Percentiles rank a stretch among this genome's conserved stretches.
Conservation (phyloP, 2,797 vertebrate genomes). For the Epinephelus awoara region DNA sequence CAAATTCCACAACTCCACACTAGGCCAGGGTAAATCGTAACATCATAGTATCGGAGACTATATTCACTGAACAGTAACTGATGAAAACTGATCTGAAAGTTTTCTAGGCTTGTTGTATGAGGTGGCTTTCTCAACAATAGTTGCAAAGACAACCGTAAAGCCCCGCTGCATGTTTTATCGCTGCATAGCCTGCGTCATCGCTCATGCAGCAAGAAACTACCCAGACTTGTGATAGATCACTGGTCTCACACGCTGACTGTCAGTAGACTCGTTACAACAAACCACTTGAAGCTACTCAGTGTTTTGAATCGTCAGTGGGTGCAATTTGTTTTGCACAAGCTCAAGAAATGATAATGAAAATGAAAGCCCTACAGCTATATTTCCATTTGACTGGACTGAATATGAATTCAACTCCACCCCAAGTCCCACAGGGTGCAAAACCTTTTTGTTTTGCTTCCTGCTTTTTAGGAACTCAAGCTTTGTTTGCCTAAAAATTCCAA, state of each 20-base stretch:
- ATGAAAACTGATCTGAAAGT: neutral
- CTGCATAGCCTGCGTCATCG: slow-evolving; percentile 9
- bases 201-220: neutral
- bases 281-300: slow-evolving; percentile 19
- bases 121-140: neutral
- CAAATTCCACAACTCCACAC: too few species aligned
- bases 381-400: neutral
- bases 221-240: slow-evolving; percentile 12
- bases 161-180: neutral
- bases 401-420: slow-evolving; percentile 1
- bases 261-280: neutral
- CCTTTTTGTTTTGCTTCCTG: slow-evolving; percentile 9
- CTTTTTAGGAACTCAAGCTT: neutral
- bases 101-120: neutral
- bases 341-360: slow-evolving; percentile 10
- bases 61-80: neutral
- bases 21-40: neutral
- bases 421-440: neutral
- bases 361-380: slow-evolving; percentile 13
- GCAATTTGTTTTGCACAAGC: slow-evolving; percentile 12
- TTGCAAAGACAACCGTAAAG: neutral
- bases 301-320: neutral
- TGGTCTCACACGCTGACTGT: slow-evolving; percentile 5
- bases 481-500: slow-evolving; percentile 2
- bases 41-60: neutral